Conservation (phyloP, 1,140 invertebrate species). For the Reticulitermes speratus region DNA sequence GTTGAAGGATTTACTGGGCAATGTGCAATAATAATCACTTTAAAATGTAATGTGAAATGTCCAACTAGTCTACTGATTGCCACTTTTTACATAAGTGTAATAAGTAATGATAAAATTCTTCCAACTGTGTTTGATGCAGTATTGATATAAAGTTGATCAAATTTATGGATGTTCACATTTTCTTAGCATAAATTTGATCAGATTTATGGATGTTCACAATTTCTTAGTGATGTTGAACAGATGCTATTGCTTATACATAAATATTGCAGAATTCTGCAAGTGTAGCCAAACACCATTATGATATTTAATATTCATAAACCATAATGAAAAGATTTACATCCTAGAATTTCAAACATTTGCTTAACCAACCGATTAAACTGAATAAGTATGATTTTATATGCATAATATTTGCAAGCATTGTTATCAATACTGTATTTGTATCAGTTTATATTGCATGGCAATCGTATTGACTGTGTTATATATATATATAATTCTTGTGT, state of each 20-base stretch:
- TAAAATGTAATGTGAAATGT: not conserved
- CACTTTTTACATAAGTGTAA: not conserved
- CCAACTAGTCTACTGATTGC: not conserved
- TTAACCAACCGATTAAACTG: not conserved
- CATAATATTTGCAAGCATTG: not conserved
- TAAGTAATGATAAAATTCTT: not conserved
- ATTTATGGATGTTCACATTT: too few relatives aligned
- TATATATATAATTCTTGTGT: not conserved
- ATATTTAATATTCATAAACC: not conserved
- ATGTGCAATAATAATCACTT: not conserved
- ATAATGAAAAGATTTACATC: not conserved
- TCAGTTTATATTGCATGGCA: slow-evolving; percentile 7
- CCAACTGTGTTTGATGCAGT: not conserved
- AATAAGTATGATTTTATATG: not conserved
- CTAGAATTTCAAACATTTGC: not conserved
- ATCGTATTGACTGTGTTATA: not conserved
- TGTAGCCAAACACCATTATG: slow-evolving; percentile 4
- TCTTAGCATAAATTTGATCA: too few relatives aligned
- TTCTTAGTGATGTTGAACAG: too few relatives aligned
- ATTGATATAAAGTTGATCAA: not conserved
- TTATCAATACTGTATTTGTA: not conserved
- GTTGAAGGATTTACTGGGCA: not conserved
- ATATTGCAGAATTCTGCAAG: not conserved
- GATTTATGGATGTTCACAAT: too few relatives aligned
- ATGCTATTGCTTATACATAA: not conserved